Base-by-base conservation (phyloP, 2,797 vertebrate species). In the Myotis planiceps region DNA sequence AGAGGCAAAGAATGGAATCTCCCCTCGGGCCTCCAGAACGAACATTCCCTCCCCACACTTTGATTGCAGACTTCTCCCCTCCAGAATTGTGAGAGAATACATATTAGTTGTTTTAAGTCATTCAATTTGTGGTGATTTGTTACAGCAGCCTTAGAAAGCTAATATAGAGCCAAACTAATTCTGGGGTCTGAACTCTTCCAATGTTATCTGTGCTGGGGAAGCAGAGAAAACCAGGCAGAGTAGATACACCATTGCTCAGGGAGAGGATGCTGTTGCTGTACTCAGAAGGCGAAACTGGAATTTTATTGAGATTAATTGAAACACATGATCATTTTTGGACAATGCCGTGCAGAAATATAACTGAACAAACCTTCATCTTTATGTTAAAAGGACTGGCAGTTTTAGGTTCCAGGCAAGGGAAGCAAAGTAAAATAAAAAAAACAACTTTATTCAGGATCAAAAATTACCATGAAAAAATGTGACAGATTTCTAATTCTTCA, bases 271-370 rank as follows among this genome's bases (percentile, higher is more conserved):
- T 76, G 2, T 29, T 23, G 9, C 21, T 95, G 37, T 53, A 51
- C 18, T 88, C 29, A 14, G 23, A 86, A 65, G 25, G 27, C n/a
- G 25, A 84, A 51, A 42, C 19, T 65, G 66, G 18, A 5, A 84
- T 94, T 82, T 87, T 72, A 87, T 25, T 90, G 74, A 81, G 3
- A 82, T 29, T 86, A 39, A 71, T 8, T 39, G 29, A 94, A 88
- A 69, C 19, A 86, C 87, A 94, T 18, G 29, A 82, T 60, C 34
- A 21, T 82, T 66, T 66, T 71, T 80, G 16, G 71, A 85, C 53
- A 72, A 39, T 8, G 49, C 29, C 6, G 5, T 37, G 9, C 14
- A 72, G 55, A 84, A 76, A 19, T 71, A 60, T 16, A n/a, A 69
- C 32, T 72, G 92, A 89, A 80, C 12, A 72, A 65, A 87, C 39